A percentile compares a stretch with the other conserved stretches of the same genome.
phyloP scores from a whole-genome alignment of 2,113 vertebrate species.

The Globicephala melas region DNA sequence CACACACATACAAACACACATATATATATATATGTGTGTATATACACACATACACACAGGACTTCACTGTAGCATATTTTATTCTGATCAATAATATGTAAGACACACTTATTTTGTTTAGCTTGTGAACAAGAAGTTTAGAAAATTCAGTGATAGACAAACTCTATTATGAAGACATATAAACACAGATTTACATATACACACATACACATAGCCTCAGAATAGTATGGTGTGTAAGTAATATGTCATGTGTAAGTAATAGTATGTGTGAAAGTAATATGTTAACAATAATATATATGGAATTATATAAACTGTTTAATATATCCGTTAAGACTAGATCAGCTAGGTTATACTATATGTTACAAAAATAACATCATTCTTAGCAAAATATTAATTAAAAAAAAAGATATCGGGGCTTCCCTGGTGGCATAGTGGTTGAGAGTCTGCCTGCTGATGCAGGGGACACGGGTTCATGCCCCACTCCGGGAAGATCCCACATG shows the following conservation, averaged over 20 bases:
- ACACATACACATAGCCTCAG: neutral
- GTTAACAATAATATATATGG: neutral
- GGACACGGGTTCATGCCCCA: too few species aligned
- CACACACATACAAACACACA: neutral
- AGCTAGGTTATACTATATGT: conserved; percentile 61
- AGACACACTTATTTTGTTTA: neutral
- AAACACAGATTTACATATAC: neutral
- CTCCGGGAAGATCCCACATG: too few species aligned
- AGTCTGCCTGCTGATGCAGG: too few species aligned
- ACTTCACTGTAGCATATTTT: neutral
- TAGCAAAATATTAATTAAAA: conserved; percentile 44
- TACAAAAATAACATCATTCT: conserved; percentile 72
- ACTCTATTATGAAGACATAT: neutral
- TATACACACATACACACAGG: neutral
- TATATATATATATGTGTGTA: neutral
- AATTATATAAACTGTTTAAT: conserved; percentile 38
- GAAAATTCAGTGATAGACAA: neutral
- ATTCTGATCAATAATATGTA: neutral
- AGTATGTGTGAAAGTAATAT: neutral
- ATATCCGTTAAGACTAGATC: conserved; percentile 31
- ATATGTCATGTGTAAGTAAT: neutral
- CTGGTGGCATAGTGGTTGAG: too few species aligned
- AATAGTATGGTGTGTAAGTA: neutral
- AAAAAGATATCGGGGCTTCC: too few species aligned
- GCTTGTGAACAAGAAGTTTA: neutral